Evolutionary conservation across 2,888 invertebrate species (phyloP).

Genomic region (Himalopsyche anomala): DNA sequence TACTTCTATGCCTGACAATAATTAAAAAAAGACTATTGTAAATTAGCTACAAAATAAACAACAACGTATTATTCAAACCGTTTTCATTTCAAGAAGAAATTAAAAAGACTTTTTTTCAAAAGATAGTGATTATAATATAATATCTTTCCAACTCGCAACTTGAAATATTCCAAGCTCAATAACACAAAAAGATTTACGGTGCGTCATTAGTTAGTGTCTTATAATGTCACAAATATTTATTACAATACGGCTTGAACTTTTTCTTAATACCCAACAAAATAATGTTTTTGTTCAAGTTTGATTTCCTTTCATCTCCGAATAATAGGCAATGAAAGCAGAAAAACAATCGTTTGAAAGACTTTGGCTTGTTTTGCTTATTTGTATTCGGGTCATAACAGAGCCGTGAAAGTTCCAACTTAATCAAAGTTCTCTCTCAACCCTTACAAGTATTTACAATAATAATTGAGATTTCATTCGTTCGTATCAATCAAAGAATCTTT

Average conservation of each 20-base stretch:
- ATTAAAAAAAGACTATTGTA: too few relatives aligned
- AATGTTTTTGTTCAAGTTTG: slow-evolving; percentile 37
- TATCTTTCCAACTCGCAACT: too few relatives aligned
- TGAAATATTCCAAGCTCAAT: too few relatives aligned
- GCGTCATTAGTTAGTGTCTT: not conserved
- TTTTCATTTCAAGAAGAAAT: too few relatives aligned
- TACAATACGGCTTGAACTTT: slow-evolving; percentile 1
- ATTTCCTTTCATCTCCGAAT: slow-evolving; percentile 39
- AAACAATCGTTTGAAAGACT: slow-evolving; percentile 42
- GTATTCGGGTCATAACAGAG: slow-evolving; percentile 28
- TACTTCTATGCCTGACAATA: too few relatives aligned
- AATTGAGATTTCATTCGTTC: slow-evolving; percentile 11
- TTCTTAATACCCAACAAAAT: slow-evolving; percentile 15
- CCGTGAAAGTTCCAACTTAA: not conserved
- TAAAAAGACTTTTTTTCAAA: too few relatives aligned
- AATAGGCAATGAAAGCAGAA: slow-evolving; percentile 22
- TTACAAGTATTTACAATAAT: slow-evolving; percentile 34
- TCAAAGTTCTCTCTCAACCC: slow-evolving; percentile 9
- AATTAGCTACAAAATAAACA: too few relatives aligned
- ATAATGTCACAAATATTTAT: slow-evolving; percentile 16
- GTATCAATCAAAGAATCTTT: not conserved
- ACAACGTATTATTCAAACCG: too few relatives aligned
- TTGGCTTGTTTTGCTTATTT: slow-evolving; percentile 31
- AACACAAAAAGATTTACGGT: too few relatives aligned
- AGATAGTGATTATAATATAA: too few relatives aligned